Base-by-base conservation (phyloP, 2,113 vertebrate genomes). In the Hippocampus comes region DNA sequence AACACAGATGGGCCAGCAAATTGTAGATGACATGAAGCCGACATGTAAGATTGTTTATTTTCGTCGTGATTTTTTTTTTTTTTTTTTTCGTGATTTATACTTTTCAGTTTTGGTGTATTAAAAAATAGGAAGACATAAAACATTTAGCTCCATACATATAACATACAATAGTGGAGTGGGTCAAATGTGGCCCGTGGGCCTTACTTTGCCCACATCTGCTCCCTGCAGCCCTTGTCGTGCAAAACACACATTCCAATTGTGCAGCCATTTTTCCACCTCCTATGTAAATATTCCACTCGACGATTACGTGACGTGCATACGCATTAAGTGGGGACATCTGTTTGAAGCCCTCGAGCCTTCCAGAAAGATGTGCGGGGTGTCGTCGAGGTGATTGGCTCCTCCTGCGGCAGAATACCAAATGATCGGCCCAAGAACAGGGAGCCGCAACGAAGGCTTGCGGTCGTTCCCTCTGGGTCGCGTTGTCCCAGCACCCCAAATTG, bases 351-450 rank as follows among this genome's bases (percentile, higher is more conserved):
- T 55, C 68, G 73, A 75, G 64, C 68, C 78, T 78, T 79, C 79
- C 63, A 68, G 25, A 76, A 76, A 82, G 70, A 63, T 72, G 78
- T 48, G 66, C 48, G 70, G 72, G 68, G 48, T 25, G 14, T 77
- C 69, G 61, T 75, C 66, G 77, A 79, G 80, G 78, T 59, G 78
- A 18, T 38, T 55, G 23, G 67, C 63, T 61, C 57, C 57, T 75
- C 49, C 74, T 25, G 75, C 72, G 42, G 67, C 76, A 76, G 77
- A 86, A 79, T 79, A 70, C 63, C 63, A 64, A 75, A 84, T 76
- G 75, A 86, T 73, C 76, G 75, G 75, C 82, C 48, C 18, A 55
- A 75, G 55, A 4, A 56, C 18, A 68, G 61, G 23, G 78, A 63
- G 49, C 67, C 77, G 71, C 70, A 60, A 80, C 78, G 78, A 82